phyloP scores from a whole-genome alignment of 2,113 vertebrate genomes.

The Varanus komodoensis region DNA sequence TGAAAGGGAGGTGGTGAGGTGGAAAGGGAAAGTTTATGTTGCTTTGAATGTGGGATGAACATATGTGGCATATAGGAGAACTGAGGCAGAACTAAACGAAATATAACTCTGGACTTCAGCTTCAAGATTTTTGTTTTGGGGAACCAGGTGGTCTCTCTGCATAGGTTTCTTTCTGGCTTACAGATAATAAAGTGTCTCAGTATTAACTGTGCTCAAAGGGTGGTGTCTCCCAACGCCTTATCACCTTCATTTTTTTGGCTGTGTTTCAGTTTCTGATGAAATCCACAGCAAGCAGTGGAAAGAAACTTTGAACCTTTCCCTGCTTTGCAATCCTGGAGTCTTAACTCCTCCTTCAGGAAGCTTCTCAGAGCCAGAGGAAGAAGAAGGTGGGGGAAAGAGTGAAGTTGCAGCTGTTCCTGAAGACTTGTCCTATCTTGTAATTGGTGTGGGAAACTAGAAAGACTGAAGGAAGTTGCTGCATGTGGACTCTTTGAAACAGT shows the following conservation, averaged over 20 bases:
- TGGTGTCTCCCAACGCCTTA: slow-evolving; percentile 40
- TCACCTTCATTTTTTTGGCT: slow-evolving; percentile 54
- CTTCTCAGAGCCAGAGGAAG: slow-evolving; percentile 5
- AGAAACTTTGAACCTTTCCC: slow-evolving; percentile 48
- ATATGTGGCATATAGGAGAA: slow-evolving; percentile 43
- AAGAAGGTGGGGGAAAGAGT: slow-evolving; percentile 17
- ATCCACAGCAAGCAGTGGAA: slow-evolving; percentile 40
- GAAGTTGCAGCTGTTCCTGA: slow-evolving; percentile 32
- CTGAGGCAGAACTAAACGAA: not conserved
- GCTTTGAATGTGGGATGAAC: slow-evolving; percentile 67
- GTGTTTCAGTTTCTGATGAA: slow-evolving; percentile 61
- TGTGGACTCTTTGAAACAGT: slow-evolving; percentile 75
- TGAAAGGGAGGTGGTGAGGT: not conserved
- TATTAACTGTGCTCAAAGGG: not conserved
- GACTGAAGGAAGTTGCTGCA: slow-evolving; percentile 53
- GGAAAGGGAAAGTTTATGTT: slow-evolving; percentile 53
- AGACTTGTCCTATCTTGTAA: slow-evolving; percentile 51
- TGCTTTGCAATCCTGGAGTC: slow-evolving; percentile 42
- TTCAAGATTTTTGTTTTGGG: not conserved
- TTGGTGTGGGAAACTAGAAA: slow-evolving; percentile 39
- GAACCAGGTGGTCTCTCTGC: accelerated
- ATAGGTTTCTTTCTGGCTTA: accelerated
- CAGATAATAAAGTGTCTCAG: not conserved
- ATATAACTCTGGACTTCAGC: not conserved
- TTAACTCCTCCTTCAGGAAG: slow-evolving; percentile 19